Percentiles rank a stretch among this genome's conserved stretches.
Evolutionary conservation across 2,797 vertebrate species (phyloP).

Genomic region (Myiothlypis coronata): DNA sequence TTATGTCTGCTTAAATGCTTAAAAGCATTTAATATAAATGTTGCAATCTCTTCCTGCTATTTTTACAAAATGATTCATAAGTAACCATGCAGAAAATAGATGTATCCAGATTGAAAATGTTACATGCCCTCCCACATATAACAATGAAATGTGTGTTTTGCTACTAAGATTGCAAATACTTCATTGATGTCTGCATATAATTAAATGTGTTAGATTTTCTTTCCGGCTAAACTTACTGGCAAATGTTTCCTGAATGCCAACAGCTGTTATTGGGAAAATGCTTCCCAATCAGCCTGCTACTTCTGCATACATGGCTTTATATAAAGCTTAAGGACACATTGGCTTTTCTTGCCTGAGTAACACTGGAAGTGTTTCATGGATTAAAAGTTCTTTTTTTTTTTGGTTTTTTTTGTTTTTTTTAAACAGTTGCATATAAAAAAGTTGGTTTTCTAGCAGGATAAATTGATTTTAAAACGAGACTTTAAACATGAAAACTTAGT

Average conservation of each 20-base stretch:
- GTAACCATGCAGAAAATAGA: conserved; percentile 28
- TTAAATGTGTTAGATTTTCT: conserved; percentile 34
- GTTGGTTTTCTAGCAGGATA: not conserved
- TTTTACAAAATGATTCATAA: conserved; percentile 32
- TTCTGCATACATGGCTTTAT: not conserved
- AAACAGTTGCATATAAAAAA: not conserved
- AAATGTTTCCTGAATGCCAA: conserved; percentile 46
- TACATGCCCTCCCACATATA: conserved; percentile 4
- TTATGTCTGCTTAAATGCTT: not conserved
- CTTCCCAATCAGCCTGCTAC: not conserved
- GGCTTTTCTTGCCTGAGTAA: not conserved
- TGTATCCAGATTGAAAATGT: conserved; percentile 6
- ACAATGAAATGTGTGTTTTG: conserved; percentile 29
- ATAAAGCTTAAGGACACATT: not conserved
- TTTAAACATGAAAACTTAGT: not conserved
- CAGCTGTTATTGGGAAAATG: conserved; percentile 35
- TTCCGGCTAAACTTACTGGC: not conserved
- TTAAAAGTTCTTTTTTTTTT: not conserved
- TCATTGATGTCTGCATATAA: conserved; percentile 43
- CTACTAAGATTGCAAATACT: conserved; percentile 41
- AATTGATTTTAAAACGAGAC: not conserved
- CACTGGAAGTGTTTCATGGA: not conserved
- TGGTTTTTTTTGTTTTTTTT: not conserved
- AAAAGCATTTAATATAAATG: not conserved
- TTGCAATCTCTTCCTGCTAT: not conserved